phyloP scores from a whole-genome alignment of 2,113 vertebrate genomes.

The Harpagus bidentatus region DNA sequence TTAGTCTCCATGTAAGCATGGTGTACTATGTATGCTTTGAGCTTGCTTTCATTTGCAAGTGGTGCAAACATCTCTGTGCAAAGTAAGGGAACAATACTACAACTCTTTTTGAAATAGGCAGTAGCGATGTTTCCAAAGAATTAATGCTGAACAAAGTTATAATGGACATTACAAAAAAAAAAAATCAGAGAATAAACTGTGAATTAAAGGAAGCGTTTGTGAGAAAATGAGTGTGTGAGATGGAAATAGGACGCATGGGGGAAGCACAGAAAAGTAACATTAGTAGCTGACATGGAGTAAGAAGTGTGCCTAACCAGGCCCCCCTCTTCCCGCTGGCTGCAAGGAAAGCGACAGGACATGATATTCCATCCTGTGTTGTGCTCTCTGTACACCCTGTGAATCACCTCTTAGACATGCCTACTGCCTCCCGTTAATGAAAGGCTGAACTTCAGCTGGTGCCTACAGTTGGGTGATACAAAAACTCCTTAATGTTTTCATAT shows the following conservation, averaged over 20 bases:
- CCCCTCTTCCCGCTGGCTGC: rapidly evolving
- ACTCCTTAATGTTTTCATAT: background rate
- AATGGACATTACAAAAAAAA: background rate
- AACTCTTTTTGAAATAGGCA: background rate
- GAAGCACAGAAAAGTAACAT: background rate
- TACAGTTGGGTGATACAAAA: background rate
- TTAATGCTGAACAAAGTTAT: background rate
- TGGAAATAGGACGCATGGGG: background rate
- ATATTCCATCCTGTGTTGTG: background rate
- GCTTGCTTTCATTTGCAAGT: background rate
- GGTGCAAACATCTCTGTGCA: background rate
- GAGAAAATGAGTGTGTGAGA: background rate
- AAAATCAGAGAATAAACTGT: background rate
- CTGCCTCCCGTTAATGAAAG: background rate
- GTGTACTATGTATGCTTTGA: background rate
- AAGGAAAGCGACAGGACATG: background rate
- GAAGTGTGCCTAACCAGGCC: background rate
- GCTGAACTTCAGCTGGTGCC: background rate
- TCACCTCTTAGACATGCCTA: background rate
- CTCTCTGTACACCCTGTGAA: too few relatives aligned
- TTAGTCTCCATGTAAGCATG: background rate
- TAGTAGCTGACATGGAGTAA: background rate
- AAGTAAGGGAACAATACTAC: background rate
- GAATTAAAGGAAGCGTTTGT: background rate
- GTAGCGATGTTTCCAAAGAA: background rate